Base-by-base conservation (phyloP, 1,140 invertebrate species). In the Calephelis nemesis region DNA sequence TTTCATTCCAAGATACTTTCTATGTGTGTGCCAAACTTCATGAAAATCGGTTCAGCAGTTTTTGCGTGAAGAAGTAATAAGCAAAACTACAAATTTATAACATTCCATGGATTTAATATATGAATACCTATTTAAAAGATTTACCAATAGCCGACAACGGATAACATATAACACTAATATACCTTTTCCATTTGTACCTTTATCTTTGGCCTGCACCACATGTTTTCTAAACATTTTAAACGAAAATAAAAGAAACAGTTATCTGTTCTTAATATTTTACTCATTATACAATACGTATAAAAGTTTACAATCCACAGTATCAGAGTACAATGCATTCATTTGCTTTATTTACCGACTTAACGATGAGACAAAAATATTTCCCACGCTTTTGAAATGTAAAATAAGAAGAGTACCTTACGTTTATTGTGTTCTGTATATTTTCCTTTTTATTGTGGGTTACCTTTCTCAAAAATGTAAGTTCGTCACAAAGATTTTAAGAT, bases 221-320 rank as follows among this genome's bases (percentile, higher is more conserved):
- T 45, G 42, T 45, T 7, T 45, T 45, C 42, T 45, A 45, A 7
- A 13, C 15, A 54, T 54, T 30, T 54, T 13, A 30, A 54, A 13
- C 9, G 19, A 19, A 45, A 48, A 45, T 15, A 42, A 19, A 45
- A 48, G 15, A 45, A 15, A 42, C 39, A 63, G 19, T 50, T 62
- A 40, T 19, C 15, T 42, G 9, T 50, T 13, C 60, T 67, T 40
- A 47, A 50, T 47, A 67, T 19, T 45, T 49, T 19, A 49, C 58
- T 68, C 47, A 50, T 68, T 63, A 68, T 68, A 54, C 52, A 54
- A 54, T 54, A 30, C 52, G 52, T 54, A 54, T 54, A 54, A 30
- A 54, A 54, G 13, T 54, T 54, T 54, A 54, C 52, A 54, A 54
- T 54, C 15, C 15, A 7, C 52, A 19, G 52, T 54, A 54, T 54